Conservation (phyloP, 2,113 vertebrate species). For the Halcyon malimbica region DNA sequence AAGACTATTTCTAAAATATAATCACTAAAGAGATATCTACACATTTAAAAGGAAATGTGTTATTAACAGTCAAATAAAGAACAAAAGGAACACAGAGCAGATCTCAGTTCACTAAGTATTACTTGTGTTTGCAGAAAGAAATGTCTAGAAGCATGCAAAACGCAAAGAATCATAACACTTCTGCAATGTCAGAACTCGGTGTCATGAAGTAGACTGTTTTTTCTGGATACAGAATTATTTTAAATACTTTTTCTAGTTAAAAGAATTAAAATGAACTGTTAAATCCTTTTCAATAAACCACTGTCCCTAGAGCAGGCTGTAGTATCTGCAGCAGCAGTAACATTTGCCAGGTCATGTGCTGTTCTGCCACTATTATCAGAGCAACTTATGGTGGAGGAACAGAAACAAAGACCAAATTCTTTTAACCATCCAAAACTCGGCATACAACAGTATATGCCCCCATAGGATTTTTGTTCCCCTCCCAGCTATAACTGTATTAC, state of each 20-base stretch:
- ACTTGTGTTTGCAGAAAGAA: not conserved
- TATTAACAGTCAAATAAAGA: not conserved
- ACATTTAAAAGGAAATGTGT: not conserved
- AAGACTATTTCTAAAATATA: not conserved
- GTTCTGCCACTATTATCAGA: not conserved
- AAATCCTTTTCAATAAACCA: not conserved
- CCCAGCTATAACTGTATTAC: not conserved
- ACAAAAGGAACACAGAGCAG: not conserved
- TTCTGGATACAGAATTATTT: not conserved
- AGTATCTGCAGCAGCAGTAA: not conserved
- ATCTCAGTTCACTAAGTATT: not conserved
- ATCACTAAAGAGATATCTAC: not conserved
- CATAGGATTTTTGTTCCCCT: not conserved
- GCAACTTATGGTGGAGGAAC: rapidly evolving
- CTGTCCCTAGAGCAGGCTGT: not conserved
- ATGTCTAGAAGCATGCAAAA: not conserved
- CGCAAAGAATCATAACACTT: not conserved
- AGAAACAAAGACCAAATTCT: not conserved
- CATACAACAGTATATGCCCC: too few relatives aligned
- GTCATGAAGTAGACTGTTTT: not conserved
- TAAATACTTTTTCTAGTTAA: not conserved
- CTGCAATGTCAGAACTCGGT: not conserved
- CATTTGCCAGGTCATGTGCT: rapidly evolving
- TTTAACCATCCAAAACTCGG: not conserved
- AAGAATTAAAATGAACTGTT: not conserved